phyloP scores from a whole-genome alignment of 2,113 vertebrate genomes.

The Gymnobelideus leadbeateri region DNA sequence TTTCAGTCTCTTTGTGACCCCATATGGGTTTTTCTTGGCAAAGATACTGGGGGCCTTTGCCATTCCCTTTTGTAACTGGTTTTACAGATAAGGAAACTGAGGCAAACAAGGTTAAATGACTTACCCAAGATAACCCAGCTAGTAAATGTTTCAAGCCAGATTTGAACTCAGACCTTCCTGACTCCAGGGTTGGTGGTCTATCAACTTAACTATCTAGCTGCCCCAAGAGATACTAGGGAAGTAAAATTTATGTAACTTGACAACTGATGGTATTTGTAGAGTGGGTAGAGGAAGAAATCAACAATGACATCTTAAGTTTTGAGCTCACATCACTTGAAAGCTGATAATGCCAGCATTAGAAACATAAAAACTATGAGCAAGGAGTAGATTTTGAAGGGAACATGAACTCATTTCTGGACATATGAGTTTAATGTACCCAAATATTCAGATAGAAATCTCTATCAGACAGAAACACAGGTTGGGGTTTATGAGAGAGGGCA shows the following conservation, averaged over 20 bases:
- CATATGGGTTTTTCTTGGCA: not conserved
- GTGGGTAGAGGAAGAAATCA: not conserved
- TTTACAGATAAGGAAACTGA: not conserved
- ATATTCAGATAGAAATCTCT: not conserved
- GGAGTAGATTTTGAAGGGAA: not conserved
- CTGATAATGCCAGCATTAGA: not conserved
- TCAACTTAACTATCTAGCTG: not conserved
- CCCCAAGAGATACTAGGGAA: not conserved
- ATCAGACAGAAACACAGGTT: not conserved
- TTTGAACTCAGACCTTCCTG: not conserved
- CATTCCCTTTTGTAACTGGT: not conserved
- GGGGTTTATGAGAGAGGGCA: not conserved
- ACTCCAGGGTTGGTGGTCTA: not conserved
- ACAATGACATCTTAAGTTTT: not conserved
- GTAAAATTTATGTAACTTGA: not conserved
- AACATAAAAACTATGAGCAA: not conserved
- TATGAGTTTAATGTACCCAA: not conserved
- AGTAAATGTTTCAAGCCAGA: not conserved
- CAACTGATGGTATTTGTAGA: not conserved
- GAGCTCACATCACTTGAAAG: not conserved
- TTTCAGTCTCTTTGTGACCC: not conserved
- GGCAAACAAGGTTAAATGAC: not conserved
- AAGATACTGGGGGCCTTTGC: not conserved
- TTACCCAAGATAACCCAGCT: not conserved
- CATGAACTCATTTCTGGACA: not conserved